phyloP scores from a whole-genome alignment of 2,888 invertebrate genomes.

The Disparrhopalites patrizii region DNA sequence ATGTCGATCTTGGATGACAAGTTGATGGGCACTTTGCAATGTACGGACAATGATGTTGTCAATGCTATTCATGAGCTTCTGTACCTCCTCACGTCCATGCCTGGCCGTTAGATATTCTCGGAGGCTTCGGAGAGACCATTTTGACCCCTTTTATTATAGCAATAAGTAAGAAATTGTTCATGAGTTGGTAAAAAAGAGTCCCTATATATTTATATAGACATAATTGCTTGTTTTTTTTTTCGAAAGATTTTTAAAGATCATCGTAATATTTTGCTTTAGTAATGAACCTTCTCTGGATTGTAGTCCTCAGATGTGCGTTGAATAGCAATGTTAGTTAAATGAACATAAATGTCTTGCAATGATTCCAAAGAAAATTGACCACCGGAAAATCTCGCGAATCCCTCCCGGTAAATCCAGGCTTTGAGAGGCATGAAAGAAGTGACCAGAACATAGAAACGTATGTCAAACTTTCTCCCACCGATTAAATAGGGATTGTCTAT shows the following conservation, averaged over 20 bases:
- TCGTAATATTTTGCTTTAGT: not conserved
- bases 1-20: constrained; percentile 57
- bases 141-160: constrained; percentile 59
- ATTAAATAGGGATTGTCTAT: constrained; percentile 78
- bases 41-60: constrained; percentile 58
- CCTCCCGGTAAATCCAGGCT: constrained; percentile 60
- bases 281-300: constrained; percentile 44
- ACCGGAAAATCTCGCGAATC: constrained; percentile 62
- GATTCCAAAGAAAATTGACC: constrained; percentile 58
- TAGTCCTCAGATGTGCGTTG: constrained; percentile 56
- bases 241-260: not conserved
- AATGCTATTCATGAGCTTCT: constrained; percentile 54
- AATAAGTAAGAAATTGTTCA: too few relatives aligned
- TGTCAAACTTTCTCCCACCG: constrained; percentile 94
- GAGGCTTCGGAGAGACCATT: constrained; percentile 57
- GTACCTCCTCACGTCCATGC: constrained; percentile 56
- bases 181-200: too few relatives aligned
- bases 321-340: constrained; percentile 60
- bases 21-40: constrained; percentile 57
- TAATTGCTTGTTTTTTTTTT: not conserved
- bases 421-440: constrained; percentile 59
- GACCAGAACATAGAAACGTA: constrained; percentile 89
- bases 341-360: constrained; percentile 59
- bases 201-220: not conserved
- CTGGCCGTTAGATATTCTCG: constrained; percentile 57